phyloP scores from a whole-genome alignment of 2,797 vertebrate species.

The Chrysocyon brachyurus region DNA sequence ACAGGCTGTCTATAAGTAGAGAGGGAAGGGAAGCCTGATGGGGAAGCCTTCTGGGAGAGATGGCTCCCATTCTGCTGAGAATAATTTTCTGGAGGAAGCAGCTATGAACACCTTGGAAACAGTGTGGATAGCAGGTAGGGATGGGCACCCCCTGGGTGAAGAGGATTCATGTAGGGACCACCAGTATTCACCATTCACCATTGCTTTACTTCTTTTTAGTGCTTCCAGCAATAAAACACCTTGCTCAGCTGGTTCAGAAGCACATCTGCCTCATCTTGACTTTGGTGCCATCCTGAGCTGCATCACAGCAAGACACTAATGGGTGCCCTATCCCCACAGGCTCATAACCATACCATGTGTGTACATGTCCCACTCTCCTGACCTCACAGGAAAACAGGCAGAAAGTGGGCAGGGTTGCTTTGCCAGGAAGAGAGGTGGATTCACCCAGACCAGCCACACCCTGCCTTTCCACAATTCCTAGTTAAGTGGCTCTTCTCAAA shows the following conservation, averaged over 20 bases:
- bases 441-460: neutral
- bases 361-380: neutral
- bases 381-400: neutral
- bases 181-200: neutral
- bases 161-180: neutral
- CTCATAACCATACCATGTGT: neutral
- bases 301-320: neutral
- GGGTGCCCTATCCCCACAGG: no score
- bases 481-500: neutral
- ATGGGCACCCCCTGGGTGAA: neutral
- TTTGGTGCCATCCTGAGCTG: neutral
- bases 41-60: neutral
- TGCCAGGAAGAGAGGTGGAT: no score
- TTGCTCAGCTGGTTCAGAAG: neutral
- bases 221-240: neutral
- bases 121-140: neutral
- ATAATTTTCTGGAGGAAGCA: neutral
- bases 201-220: neutral
- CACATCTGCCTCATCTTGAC: neutral
- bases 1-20: neutral
- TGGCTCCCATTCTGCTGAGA: neutral
- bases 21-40: fast-evolving
- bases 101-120: neutral
- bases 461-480: neutral
- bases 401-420: neutral